Conservation (phyloP, 2,797 vertebrate species). For the Masticophis lateralis region DNA sequence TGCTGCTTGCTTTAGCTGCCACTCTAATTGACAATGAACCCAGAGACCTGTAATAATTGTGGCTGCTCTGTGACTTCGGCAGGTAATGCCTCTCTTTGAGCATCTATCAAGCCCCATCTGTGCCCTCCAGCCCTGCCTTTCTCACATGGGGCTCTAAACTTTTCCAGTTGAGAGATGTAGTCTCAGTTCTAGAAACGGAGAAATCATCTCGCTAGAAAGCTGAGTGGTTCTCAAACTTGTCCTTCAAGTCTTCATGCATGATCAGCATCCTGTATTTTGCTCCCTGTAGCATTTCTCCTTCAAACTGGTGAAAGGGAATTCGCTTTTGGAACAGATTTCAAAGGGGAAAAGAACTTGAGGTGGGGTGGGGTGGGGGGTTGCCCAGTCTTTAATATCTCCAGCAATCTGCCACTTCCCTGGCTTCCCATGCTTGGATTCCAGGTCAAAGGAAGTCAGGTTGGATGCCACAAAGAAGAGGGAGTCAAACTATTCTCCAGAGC, state of each 20-base stretch:
- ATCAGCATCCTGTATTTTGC: background rate
- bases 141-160: constrained; percentile 54
- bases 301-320: background rate
- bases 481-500: no score
- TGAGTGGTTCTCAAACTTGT: constrained; percentile 41
- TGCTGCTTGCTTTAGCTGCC: constrained; percentile 85
- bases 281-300: background rate
- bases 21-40: constrained; percentile 93
- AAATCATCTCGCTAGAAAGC: constrained; percentile 40
- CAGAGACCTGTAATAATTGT: constrained; percentile 86
- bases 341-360: background rate
- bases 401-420: background rate
- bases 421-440: background rate
- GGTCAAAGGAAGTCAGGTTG: background rate
- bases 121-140: constrained; percentile 48
- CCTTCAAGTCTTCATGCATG: constrained; percentile 42
- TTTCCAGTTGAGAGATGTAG: constrained; percentile 47
- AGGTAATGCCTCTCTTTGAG: constrained; percentile 92
- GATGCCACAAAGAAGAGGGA: no score
- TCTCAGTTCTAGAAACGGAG: background rate
- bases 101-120: constrained; percentile 90
- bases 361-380: background rate
- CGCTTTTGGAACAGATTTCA: background rate
- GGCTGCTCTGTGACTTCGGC: constrained; percentile 83
- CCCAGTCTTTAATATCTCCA: background rate